Evolutionary conservation across 2,797 vertebrate genomes (phyloP), one percentile per base, ranked within the genome.

Genomic region (Halcyon chelicuti): DNA sequence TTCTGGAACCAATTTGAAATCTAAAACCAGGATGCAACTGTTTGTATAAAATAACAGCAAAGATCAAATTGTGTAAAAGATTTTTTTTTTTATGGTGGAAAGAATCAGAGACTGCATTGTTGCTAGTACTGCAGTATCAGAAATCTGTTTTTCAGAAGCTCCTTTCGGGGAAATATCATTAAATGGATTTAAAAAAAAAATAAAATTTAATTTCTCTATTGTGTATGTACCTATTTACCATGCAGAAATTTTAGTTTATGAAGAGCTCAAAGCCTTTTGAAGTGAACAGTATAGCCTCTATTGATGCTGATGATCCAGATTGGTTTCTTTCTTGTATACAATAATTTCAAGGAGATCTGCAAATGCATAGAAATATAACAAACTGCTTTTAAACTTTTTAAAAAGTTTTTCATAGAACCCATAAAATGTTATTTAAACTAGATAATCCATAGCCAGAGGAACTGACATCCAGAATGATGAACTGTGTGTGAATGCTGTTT

Each of bases 21-120:
- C 8, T 44, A 47, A 88, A 66, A 68, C 39, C 20, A 83, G 28
- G 11, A 25, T 70, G 17, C 28, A 89, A 57, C 6, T n/a, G 4
- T 21, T 26, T 74, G 19, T 47, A 60, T 22, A 70, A 82, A 82
- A 87, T 17, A 76, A 15, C 9, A 55, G 22, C 17, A 83, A 85
- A 82, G 4, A 3, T 62, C 31, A 85, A 46, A 70, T 12, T 3
- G 3, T 26, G 16, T 16, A 49, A 67, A 87, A 65, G 12, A 47
- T 1, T 7, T 31, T 57, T 12, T 1, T 7, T 33, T 57, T 23
- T 42, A 4, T 3, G 7, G 2, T 74, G 18, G 17, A 70, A 28
- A 62, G 4, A 4, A 54, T 62, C 42, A 77, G 35, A 39, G 9
- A 35, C 13, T 44, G 11, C 25, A 78, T 42, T 68, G 8, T 3